phyloP scores from a whole-genome alignment of 2,888 invertebrate genomes.

The Lordiphosa fenestrarum region DNA sequence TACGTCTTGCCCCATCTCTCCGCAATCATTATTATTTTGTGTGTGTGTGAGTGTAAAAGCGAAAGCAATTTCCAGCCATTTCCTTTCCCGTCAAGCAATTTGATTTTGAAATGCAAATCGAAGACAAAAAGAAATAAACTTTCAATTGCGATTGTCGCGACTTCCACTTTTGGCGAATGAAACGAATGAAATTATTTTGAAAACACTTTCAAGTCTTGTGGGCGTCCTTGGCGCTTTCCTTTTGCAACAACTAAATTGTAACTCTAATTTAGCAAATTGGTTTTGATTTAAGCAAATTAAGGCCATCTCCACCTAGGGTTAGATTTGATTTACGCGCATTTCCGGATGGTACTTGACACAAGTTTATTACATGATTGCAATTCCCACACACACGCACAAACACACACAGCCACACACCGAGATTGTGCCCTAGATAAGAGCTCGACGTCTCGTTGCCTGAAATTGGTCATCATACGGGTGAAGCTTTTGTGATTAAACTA shows the following conservation, averaged over 20 bases:
- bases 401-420: slow-evolving; percentile 16
- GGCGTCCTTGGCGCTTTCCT: slow-evolving; percentile 17
- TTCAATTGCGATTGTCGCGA: slow-evolving; percentile 52
- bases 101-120: slow-evolving; percentile 65
- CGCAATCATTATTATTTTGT: not conserved
- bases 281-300: slow-evolving; percentile 55
- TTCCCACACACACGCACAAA: slow-evolving; percentile 13
- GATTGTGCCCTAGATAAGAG: slow-evolving; percentile 22
- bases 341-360: slow-evolving; percentile 36
- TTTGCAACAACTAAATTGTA: slow-evolving; percentile 21
- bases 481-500: not conserved
- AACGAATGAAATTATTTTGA: slow-evolving; percentile 19
- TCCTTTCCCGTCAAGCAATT: slow-evolving; percentile 30
- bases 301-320: slow-evolving; percentile 47
- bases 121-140: slow-evolving; percentile 50
- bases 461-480: slow-evolving; percentile 7
- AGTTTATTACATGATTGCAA: slow-evolving; percentile 54
- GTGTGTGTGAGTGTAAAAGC: slow-evolving; percentile 47
- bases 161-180: slow-evolving; percentile 33
- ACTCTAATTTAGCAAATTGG: slow-evolving; percentile 54
- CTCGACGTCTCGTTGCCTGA: not conserved
- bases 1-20: slow-evolving; percentile 7
- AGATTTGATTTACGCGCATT: slow-evolving; percentile 62
- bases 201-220: slow-evolving; percentile 8
- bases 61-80: slow-evolving; percentile 58